Conservation (phyloP, 2,888 invertebrate species). For the Parthenolecanium corni region DNA sequence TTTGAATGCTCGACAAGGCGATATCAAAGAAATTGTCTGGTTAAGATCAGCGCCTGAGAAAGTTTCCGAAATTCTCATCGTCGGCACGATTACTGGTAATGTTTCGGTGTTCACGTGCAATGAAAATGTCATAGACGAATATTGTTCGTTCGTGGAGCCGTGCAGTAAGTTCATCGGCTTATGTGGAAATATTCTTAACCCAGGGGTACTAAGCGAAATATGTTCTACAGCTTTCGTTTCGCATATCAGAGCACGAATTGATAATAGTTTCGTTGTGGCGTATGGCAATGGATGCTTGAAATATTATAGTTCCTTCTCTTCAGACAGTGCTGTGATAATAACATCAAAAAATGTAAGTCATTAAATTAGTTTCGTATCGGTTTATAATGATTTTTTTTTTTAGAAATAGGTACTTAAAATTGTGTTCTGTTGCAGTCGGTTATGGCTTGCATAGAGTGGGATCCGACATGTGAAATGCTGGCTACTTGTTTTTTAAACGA, state of each 20-base stretch:
- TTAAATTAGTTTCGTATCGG: no score
- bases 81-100: constrained; percentile 2
- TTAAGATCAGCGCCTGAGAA: neutral
- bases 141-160: constrained; percentile 4
- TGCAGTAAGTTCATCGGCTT: neutral
- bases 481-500: constrained; percentile 44
- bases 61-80: neutral
- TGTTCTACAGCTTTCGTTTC: constrained; percentile 10
- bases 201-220: neutral
- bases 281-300: constrained; percentile 12
- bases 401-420: no score
- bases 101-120: neutral
- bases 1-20: neutral
- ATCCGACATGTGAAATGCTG: constrained; percentile 37
- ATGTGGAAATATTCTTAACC: neutral
- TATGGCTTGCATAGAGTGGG: constrained; percentile 30
- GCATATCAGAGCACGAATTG: neutral
- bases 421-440: neutral
- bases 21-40: constrained; percentile 15
- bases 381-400: no score
- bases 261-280: constrained; percentile 5
- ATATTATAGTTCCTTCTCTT: neutral
- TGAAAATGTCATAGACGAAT: neutral
- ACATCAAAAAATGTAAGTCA: constrained; percentile 12
- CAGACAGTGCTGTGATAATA: neutral